These are phyloP conservation scores for Mungos mungo DNA, from an alignment of 2,113 vertebrate genomes.

Conservation along the genomic window DNA sequence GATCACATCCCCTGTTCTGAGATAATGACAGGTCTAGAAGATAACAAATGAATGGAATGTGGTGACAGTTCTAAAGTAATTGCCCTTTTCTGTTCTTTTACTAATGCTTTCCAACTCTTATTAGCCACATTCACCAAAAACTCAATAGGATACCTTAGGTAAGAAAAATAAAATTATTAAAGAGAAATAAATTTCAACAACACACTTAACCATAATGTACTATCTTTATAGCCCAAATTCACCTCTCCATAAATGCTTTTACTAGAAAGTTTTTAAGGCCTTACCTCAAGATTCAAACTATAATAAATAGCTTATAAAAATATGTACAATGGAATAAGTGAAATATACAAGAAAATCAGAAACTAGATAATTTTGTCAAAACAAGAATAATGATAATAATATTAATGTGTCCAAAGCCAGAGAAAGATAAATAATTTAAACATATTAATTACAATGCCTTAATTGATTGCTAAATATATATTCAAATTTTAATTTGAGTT, in stretches of 20 bases:
- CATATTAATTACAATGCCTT: not conserved
- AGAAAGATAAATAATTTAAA: not conserved
- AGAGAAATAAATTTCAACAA: not conserved
- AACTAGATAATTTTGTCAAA: not conserved
- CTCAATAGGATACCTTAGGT: not conserved
- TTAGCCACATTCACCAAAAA: not conserved
- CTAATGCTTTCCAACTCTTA: not conserved
- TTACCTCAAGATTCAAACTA: not conserved
- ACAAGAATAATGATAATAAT: not conserved
- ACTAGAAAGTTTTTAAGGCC: not conserved
- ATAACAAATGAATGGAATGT: not conserved
- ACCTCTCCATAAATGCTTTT: not conserved
- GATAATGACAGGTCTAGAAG: not conserved
- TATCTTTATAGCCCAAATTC: not conserved
- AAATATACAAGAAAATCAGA: not conserved
- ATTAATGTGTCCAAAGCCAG: not conserved
- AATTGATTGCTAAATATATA: not conserved
- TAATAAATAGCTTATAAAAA: not conserved
- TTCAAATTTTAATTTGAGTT: not conserved
- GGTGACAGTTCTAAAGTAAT: not conserved
- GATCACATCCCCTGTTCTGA: not conserved
- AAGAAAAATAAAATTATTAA: not conserved
- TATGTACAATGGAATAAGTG: not conserved
- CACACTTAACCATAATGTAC: not conserved
- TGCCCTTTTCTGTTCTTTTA: not conserved